These are phyloP conservation scores for Puntigrus tetrazona DNA, from an alignment of 2,113 vertebrate species.

Conservation along the genomic window DNA sequence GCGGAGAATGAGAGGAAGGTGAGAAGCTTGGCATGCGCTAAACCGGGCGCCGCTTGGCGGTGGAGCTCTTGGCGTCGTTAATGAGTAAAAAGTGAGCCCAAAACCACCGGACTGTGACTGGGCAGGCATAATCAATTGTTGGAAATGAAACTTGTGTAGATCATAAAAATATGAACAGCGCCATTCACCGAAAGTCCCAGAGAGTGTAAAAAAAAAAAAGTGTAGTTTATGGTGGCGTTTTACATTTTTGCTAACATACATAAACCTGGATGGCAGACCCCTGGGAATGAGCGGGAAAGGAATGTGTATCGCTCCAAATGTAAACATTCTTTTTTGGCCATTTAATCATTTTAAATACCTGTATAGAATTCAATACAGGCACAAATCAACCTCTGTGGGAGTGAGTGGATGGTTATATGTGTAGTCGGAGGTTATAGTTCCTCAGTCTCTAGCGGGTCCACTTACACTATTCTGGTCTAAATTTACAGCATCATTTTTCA, in stretches of 20 bases:
- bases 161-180: constrained; percentile 61
- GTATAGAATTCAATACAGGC: constrained; percentile 19
- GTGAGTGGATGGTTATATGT: constrained; percentile 12
- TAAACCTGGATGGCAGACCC: constrained; percentile 15
- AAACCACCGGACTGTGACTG: constrained; percentile 51
- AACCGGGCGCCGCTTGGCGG: not conserved
- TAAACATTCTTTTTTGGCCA: constrained; percentile 34
- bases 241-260: constrained; percentile 50
- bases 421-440: constrained; percentile 16
- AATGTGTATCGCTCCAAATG: constrained; percentile 17
- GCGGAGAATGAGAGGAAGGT: constrained; percentile 53
- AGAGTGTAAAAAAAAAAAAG: constrained; percentile 20
- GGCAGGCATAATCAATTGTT: constrained; percentile 62
- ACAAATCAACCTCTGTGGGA: constrained; percentile 29
- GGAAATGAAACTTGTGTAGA: constrained; percentile 51
- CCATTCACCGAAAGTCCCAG: constrained; percentile 41
- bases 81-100: constrained; percentile 26
- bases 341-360: constrained; percentile 40
- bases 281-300: constrained; percentile 22
- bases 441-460: not conserved
- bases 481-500: not conserved
- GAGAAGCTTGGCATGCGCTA: constrained; percentile 46
- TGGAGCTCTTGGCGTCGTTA: constrained; percentile 53
- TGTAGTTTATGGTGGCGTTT: constrained; percentile 52
- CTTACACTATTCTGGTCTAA: not conserved